Conservation (phyloP, 2,113 vertebrate genomes). For the Anarrhichthys ocellatus region DNA sequence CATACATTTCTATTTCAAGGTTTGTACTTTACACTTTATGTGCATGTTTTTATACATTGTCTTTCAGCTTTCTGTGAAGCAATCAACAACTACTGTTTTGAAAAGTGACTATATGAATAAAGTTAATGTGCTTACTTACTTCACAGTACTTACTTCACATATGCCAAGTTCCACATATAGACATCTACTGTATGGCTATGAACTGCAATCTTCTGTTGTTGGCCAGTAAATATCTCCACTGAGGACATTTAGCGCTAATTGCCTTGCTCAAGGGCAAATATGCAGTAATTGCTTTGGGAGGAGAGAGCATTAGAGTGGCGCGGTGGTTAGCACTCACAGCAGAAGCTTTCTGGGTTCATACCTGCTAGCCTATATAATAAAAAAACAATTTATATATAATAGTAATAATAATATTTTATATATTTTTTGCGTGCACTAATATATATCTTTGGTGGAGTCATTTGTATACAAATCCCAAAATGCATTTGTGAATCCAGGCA, state of each 20-base stretch:
- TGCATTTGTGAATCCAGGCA: background rate
- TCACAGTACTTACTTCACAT: background rate
- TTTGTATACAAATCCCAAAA: too few relatives aligned
- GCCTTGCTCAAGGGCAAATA: constrained; percentile 16
- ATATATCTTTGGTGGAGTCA: background rate
- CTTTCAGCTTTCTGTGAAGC: background rate
- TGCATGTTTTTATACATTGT: background rate
- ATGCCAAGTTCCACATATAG: background rate
- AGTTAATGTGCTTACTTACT: background rate
- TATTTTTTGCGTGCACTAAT: background rate
- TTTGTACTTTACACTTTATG: background rate
- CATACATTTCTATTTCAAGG: background rate
- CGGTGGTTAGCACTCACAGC: background rate
- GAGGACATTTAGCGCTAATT: constrained; percentile 3
- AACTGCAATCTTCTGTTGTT: background rate
- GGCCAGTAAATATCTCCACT: background rate
- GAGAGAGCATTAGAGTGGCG: background rate
- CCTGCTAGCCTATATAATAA: background rate
- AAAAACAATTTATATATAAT: background rate
- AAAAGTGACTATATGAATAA: background rate
- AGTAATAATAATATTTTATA: background rate
- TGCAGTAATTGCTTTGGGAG: constrained; percentile 7
- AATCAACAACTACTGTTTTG: background rate
- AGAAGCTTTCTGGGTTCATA: background rate
- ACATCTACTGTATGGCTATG: background rate